A percentile compares a stretch with the other conserved stretches of the same genome.
Evolutionary conservation across 2,888 invertebrate species (phyloP).

Genomic region (Diarsia dahlii): DNA sequence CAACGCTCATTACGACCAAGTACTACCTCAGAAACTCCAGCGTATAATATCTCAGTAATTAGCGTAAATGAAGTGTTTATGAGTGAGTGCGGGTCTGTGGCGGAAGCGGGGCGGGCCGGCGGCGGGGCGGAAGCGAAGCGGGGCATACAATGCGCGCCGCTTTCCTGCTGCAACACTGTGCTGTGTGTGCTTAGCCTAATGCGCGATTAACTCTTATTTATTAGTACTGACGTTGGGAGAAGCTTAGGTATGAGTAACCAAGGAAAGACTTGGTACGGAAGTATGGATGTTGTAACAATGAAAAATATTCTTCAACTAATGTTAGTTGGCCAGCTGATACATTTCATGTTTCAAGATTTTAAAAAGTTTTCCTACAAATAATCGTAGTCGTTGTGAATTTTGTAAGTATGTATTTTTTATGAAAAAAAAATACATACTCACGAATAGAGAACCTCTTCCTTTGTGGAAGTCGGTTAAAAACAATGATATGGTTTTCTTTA

Average conservation of each 20-base stretch:
- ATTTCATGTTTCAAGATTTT: not conserved
- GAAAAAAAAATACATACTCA: too few species aligned
- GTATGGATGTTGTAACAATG: not conserved
- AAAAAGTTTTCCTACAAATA: not conserved
- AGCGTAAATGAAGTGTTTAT: constrained; percentile 43
- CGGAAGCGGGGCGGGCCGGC: constrained; percentile 63
- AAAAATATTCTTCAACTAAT: not conserved
- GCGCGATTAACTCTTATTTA: constrained; percentile 24
- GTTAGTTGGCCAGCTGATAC: not conserved
- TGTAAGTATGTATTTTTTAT: too few species aligned
- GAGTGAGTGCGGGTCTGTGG: constrained; percentile 65
- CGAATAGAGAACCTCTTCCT: too few species aligned
- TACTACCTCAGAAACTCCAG: constrained; percentile 29
- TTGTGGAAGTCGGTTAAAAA: too few species aligned
- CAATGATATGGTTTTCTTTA: too few species aligned
- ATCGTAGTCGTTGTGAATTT: not conserved
- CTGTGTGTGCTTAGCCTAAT: constrained; percentile 41
- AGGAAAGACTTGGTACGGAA: not conserved
- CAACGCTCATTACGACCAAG: constrained; percentile 5
- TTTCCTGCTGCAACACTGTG: constrained; percentile 54
- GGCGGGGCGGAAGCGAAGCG: constrained; percentile 62
- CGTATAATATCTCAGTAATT: constrained; percentile 34
- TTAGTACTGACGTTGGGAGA: not conserved
- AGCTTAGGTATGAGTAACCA: too few species aligned
- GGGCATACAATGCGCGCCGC: constrained; percentile 52